A percentile compares a stretch with the other conserved stretches of the same genome.
phyloP scores from a whole-genome alignment of 92 coral and sea anemone species.

The Porites rus region DNA sequence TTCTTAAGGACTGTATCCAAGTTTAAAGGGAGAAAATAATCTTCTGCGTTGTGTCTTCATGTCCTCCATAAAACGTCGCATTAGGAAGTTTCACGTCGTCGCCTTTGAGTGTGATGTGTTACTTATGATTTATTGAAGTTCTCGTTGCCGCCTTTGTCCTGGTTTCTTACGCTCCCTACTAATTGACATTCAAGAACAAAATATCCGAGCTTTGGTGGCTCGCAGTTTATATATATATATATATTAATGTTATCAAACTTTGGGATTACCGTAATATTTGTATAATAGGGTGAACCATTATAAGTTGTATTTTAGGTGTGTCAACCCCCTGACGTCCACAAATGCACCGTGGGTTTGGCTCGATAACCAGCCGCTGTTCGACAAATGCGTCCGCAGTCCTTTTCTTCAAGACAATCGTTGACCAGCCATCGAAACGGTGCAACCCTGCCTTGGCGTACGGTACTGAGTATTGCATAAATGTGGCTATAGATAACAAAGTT shows the following conservation, averaged over 20 bases:
- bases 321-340: neutral
- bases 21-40: no score
- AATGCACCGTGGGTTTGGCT: neutral
- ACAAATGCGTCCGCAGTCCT: no score
- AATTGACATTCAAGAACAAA: slow-evolving; percentile 15
- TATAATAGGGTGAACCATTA: slow-evolving; percentile 7
- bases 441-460: neutral
- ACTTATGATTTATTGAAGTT: no score
- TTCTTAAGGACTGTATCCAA: no score
- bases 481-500: slow-evolving; percentile 3
- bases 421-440: no score
- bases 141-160: no score
- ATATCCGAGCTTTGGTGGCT: slow-evolving; percentile 5
- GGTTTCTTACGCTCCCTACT: neutral
- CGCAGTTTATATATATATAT: slow-evolving; percentile 15
- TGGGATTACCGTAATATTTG: neutral
- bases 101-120: no score
- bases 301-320: slow-evolving; percentile 5
- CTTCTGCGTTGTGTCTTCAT: no score
- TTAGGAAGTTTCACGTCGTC: no score
- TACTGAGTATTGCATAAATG: neutral
- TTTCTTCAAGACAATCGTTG: no score
- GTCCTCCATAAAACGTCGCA: no score
- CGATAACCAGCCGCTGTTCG: no score
- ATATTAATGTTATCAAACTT: neutral